Conservation (phyloP, 1,140 invertebrate species). For the Plectrocnemia conspersa region DNA sequence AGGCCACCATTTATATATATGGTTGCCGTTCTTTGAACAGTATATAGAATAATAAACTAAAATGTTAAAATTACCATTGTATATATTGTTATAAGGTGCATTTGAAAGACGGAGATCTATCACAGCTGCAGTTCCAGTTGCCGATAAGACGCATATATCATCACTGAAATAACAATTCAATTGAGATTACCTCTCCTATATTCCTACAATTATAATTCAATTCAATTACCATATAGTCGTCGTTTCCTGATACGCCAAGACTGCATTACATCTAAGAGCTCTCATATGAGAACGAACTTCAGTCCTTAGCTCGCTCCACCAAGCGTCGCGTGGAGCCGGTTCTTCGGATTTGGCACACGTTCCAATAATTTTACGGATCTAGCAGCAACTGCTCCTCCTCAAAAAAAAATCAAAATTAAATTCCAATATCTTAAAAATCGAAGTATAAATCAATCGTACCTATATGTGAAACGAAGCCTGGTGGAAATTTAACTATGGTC, state of each 20-base stretch:
- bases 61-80: slow-evolving; percentile 5
- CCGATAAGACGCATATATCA: slow-evolving; percentile 91
- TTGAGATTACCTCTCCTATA: neutral
- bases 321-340: slow-evolving; percentile 83
- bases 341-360: slow-evolving; percentile 78
- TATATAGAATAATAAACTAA: too few relatives aligned
- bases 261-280: slow-evolving; percentile 87
- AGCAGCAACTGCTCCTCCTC: slow-evolving; percentile 80
- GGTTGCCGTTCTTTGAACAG: too few relatives aligned
- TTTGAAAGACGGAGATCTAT: slow-evolving; percentile 44
- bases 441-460: slow-evolving; percentile 53
- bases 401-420: slow-evolving; percentile 15
- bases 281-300: slow-evolving; percentile 90
- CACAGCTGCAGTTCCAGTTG: slow-evolving; percentile 87
- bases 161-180: slow-evolving; percentile 59
- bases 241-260: slow-evolving; percentile 85
- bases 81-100: slow-evolving; percentile 3
- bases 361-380: slow-evolving; percentile 85
- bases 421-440: neutral
- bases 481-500: slow-evolving; percentile 85
- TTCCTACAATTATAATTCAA: neutral
- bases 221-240: slow-evolving; percentile 78
- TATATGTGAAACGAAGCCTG: slow-evolving; percentile 82
- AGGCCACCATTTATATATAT: too few relatives aligned
- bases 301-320: slow-evolving; percentile 94